These are phyloP conservation scores for Anisognathus igniventris DNA, from an alignment of 2,797 vertebrate species.

Conservation along the genomic window DNA sequence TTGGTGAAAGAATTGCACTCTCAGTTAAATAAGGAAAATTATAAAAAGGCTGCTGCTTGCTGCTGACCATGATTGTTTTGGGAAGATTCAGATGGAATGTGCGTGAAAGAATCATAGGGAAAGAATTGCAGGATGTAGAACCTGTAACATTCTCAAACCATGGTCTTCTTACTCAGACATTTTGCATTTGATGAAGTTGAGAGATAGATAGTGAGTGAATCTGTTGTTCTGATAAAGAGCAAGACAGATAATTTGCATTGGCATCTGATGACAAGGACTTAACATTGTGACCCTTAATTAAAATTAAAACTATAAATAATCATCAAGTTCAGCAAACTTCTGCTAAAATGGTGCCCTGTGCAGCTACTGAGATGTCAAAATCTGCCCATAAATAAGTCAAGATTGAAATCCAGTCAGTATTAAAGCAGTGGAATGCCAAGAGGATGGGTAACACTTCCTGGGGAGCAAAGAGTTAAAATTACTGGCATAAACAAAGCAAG, in stretches of 20 bases:
- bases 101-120: fast-evolving
- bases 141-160: no score
- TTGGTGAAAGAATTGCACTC: not conserved
- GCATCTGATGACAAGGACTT: not conserved
- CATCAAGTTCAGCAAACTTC: not conserved
- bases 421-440: not conserved
- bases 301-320: not conserved
- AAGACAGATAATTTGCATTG: not conserved
- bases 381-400: not conserved
- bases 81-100: not conserved
- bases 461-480: not conserved
- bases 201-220: not conserved
- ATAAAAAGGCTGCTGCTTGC: not conserved
- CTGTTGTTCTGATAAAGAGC: not conserved
- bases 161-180: not conserved
- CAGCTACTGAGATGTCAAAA: not conserved
- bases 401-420: not conserved
- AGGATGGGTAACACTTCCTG: not conserved
- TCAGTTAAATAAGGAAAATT: not conserved
- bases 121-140: not conserved
- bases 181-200: not conserved
- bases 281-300: not conserved
- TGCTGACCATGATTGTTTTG: not conserved
- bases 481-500: not conserved
- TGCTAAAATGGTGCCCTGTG: not conserved